phyloP scores from a whole-genome alignment of 2,888 invertebrate genomes.

The Scaptodrosophila latifasciaeformis region DNA sequence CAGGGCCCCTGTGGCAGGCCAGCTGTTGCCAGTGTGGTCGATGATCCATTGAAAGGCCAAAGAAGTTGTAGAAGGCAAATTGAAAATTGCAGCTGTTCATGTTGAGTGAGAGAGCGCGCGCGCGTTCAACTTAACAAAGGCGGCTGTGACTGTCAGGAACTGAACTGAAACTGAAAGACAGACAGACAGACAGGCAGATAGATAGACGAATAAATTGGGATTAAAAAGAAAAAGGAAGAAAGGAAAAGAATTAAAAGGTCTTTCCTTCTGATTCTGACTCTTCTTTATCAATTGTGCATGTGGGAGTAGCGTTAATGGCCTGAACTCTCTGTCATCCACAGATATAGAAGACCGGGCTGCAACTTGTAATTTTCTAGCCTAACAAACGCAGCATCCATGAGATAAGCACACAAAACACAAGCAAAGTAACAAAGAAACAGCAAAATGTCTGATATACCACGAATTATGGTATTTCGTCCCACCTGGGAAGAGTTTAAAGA shows the following conservation, averaged over 20 bases:
- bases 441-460: slow-evolving; percentile 64
- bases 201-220: slow-evolving; percentile 9
- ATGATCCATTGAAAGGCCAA: slow-evolving; percentile 43
- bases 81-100: slow-evolving; percentile 58
- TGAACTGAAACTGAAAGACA: slow-evolving; percentile 2
- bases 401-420: background rate
- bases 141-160: no score
- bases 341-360: no score
- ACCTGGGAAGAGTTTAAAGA: slow-evolving; percentile 98
- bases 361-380: no score
- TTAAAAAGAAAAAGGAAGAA: slow-evolving; percentile 10
- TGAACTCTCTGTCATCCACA: slow-evolving; percentile 4
- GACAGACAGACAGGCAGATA: slow-evolving; percentile 9
- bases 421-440: no score
- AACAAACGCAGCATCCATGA: background rate
- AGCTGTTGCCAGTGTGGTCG: slow-evolving; percentile 29
- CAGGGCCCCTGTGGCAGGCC: slow-evolving; percentile 26
- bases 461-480: slow-evolving; percentile 85
- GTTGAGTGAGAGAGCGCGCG: no score
- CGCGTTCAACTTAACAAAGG: no score
- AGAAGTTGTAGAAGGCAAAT: slow-evolving; percentile 18
- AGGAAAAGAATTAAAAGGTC: no score
- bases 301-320: background rate
- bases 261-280: no score
- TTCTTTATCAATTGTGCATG: no score